Conservation (phyloP, 2,888 invertebrate species). For the Mystacides longicornis region DNA sequence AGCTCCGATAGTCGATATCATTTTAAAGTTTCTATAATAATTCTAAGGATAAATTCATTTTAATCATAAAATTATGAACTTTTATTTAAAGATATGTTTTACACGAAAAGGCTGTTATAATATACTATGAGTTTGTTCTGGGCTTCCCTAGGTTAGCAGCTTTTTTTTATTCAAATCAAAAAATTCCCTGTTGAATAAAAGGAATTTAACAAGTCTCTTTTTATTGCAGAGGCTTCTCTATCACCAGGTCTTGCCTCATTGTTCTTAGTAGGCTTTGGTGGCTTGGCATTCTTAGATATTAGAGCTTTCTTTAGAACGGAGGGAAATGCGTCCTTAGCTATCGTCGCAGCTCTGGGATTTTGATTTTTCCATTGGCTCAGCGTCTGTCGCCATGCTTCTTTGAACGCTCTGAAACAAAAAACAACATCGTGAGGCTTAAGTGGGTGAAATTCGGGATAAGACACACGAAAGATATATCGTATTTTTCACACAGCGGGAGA, state of each 20-base stretch:
- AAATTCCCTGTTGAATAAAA: neutral
- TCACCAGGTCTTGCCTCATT: constrained; percentile 6
- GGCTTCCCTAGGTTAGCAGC: no score
- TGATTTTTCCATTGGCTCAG: constrained; percentile 6
- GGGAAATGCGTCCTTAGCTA: constrained; percentile 3
- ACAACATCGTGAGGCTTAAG: constrained; percentile 3
- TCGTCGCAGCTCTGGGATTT: constrained; percentile 5
- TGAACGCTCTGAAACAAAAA: constrained; percentile 5
- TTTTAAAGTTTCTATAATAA: no score
- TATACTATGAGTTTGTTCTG: no score
- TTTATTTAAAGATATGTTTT: no score
- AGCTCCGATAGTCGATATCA: no score
- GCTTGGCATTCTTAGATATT: constrained; percentile 3
- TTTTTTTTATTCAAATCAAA: neutral
- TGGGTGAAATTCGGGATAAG: constrained; percentile 2
- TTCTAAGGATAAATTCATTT: no score
- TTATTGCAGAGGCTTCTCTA: constrained; percentile 6
- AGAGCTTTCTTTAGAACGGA: constrained; percentile 6
- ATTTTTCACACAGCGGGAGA: constrained; percentile 4
- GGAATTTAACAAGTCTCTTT: constrained; percentile 5
- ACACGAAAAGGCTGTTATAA: no score
- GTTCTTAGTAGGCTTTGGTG: constrained; percentile 4
- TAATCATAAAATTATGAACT: no score
- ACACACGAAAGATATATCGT: constrained; percentile 5
- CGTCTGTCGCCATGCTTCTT: constrained; percentile 4